Evolutionary conservation across 2,888 invertebrate genomes (phyloP).

Genomic region (Hedya salicella): DNA sequence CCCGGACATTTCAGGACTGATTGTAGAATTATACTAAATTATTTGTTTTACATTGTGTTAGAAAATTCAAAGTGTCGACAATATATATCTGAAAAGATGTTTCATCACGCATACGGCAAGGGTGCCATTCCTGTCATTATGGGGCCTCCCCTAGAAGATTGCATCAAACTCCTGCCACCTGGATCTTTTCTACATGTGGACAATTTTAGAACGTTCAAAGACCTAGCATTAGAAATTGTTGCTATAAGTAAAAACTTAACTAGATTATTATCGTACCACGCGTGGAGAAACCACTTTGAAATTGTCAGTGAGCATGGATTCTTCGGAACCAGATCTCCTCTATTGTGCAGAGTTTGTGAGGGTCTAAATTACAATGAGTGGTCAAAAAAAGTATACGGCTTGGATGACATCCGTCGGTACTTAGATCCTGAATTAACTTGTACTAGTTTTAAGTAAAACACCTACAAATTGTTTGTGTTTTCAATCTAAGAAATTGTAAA

Average conservation of each 20-base stretch:
- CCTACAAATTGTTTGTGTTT: too few relatives aligned
- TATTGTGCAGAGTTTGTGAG: slow-evolving; percentile 88
- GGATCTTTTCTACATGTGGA: slow-evolving; percentile 86
- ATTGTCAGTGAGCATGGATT: slow-evolving; percentile 88
- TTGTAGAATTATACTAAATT: slow-evolving; percentile 83
- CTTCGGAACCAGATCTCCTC: slow-evolving; percentile 84
- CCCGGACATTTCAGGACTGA: slow-evolving; percentile 86
- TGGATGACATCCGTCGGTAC: slow-evolving; percentile 53
- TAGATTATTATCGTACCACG: slow-evolving; percentile 76
- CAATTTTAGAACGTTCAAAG: slow-evolving; percentile 77
- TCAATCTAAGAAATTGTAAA: too few relatives aligned
- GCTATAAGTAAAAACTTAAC: slow-evolving; percentile 69
- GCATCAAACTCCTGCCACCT: slow-evolving; percentile 84
- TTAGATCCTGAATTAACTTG: slow-evolving; percentile 51
- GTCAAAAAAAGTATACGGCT: slow-evolving; percentile 55
- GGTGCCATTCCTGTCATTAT: slow-evolving; percentile 87
- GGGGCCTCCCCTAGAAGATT: slow-evolving; percentile 83
- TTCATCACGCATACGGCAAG: slow-evolving; percentile 87
- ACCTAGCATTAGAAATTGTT: slow-evolving; percentile 81
- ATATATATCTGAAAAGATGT: slow-evolving; percentile 89
- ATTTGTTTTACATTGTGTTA: slow-evolving; percentile 88
- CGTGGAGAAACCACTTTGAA: slow-evolving; percentile 85
- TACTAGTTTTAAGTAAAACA: too few relatives aligned
- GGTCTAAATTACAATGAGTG: slow-evolving; percentile 86
- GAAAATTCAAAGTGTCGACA: slow-evolving; percentile 89